Base-by-base conservation (phyloP, 2,797 vertebrate species). In the Silurus aristotelis region DNA sequence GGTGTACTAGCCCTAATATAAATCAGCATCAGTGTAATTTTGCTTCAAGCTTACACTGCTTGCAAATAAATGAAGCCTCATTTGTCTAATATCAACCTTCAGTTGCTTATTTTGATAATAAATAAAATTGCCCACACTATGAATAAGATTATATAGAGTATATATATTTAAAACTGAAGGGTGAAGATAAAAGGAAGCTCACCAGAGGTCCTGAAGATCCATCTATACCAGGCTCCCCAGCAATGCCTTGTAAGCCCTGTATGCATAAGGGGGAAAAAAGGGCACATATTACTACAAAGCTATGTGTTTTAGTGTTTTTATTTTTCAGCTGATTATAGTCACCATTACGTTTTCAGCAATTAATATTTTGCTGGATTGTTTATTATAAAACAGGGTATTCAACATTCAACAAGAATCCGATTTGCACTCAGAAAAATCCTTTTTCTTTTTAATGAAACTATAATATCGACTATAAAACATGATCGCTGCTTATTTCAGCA, bases 141-240 rank as follows among this genome's bases (percentile, higher is more conserved):
- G 52, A 78, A 61, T 61, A 43, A 12, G 61, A 19, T 22, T 60
- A 5, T 9, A 7, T 52, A 52, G 38, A 38, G 38, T 38, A 38
- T 4, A 52, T 52, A 52, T 52, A 52, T 10, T 52, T 15, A 60
- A 14, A 60, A 0, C 17, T 60, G 58, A 43, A 78, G 20, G 1
- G n/a, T 56, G 7, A 52, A 80, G 15, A 52, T 48, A 55, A 67
- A 55, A 67, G n/a, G 3, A 81, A 86, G 72, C 95, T 84, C 94
- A 98, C 97, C 82, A 14, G 80, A 0, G 93, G 89, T 90, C 97
- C 97, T 67, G 93, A 86, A 22, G 89, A 84, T 58, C 97, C 97
- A 0, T 93, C 48, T 0, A 91, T 87, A 76, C 96, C 97, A 25
- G 73, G 89, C 31, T 91, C 90, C 43, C 96, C 97, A 17, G 87